Percentiles rank a stretch among this genome's conserved stretches.
Conservation (phyloP, 37 sponge, comb jelly and placozoan genomes). For the Halisarca cf. caerulea region DNA sequence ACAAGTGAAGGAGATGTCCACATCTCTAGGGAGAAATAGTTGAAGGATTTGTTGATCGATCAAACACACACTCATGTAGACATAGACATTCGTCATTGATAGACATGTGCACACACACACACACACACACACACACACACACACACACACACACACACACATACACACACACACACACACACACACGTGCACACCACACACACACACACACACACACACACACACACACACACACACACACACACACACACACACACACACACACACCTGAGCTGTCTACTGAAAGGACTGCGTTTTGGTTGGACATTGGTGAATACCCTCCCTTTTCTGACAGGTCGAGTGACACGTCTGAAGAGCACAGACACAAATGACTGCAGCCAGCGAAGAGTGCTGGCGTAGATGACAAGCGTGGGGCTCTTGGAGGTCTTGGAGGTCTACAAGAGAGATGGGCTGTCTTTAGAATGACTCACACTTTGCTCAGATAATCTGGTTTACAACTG, state of each 20-base stretch:
- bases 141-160: neutral
- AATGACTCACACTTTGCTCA: too few relatives aligned
- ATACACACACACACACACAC: neutral
- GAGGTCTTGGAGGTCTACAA: constrained; percentile 7
- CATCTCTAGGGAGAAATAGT: constrained; percentile 19
- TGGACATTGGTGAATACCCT: constrained; percentile 51
- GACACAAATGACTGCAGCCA: constrained; percentile 77
- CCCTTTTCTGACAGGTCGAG: constrained; percentile 86
- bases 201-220: neutral
- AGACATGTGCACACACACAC: neutral
- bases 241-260: neutral
- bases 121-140: neutral
- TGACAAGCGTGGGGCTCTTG: constrained; percentile 40
- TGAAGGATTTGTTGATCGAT: neutral
- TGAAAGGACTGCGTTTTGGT: constrained; percentile 50
- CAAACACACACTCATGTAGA: neutral
- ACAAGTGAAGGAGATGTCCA: constrained; percentile 51
- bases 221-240: too few relatives aligned
- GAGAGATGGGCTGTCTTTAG: neutral
- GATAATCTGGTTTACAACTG: too few relatives aligned
- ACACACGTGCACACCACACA: neutral
- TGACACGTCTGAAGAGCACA: constrained; percentile 39
- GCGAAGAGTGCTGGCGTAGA: constrained; percentile 89
- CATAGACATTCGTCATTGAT: neutral
- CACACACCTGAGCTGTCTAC: constrained; percentile 71